Percentiles rank a stretch among this genome's conserved stretches.
Conservation (phyloP, 2,888 invertebrate genomes). For the Pedicia rivosa region DNA sequence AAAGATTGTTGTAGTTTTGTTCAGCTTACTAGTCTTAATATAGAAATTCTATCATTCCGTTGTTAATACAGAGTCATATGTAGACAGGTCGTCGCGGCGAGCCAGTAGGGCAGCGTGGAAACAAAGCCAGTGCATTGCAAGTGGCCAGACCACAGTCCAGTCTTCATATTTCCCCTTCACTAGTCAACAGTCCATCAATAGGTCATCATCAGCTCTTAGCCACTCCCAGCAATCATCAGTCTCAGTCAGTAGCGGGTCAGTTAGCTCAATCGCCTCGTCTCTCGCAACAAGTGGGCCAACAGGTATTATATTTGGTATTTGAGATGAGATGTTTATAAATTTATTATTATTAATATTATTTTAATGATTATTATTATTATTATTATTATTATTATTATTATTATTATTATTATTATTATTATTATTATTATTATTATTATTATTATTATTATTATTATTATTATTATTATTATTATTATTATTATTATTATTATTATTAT, state of each 20-base stretch:
- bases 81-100: slow-evolving; percentile 81
- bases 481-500: too few species aligned
- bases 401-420: too few species aligned
- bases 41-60: slow-evolving; percentile 11
- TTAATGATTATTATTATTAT: too few species aligned
- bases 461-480: too few species aligned
- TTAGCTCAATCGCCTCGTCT: slow-evolving; percentile 46
- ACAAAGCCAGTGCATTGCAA: slow-evolving; percentile 71
- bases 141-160: slow-evolving; percentile 37
- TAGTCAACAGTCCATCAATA: slow-evolving; percentile 28
- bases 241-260: slow-evolving; percentile 42
- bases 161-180: slow-evolving; percentile 13
- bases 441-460: too few species aligned
- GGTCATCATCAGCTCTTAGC: slow-evolving; percentile 68
- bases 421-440: too few species aligned
- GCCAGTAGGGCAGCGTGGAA: slow-evolving; percentile 73
- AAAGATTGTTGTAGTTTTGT: not conserved
- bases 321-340: too few species aligned
- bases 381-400: too few species aligned
- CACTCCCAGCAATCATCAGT: slow-evolving; percentile 37
- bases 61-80: slow-evolving; percentile 58
- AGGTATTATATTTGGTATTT: slow-evolving; percentile 30
- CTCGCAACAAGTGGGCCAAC: slow-evolving; percentile 34
- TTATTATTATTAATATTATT: too few species aligned
- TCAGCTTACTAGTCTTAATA: slow-evolving; percentile 5